A percentile compares a stretch with the other conserved stretches of the same genome.
Conservation (phyloP, 2,113 vertebrate species). For the Sorex araneus region DNA sequence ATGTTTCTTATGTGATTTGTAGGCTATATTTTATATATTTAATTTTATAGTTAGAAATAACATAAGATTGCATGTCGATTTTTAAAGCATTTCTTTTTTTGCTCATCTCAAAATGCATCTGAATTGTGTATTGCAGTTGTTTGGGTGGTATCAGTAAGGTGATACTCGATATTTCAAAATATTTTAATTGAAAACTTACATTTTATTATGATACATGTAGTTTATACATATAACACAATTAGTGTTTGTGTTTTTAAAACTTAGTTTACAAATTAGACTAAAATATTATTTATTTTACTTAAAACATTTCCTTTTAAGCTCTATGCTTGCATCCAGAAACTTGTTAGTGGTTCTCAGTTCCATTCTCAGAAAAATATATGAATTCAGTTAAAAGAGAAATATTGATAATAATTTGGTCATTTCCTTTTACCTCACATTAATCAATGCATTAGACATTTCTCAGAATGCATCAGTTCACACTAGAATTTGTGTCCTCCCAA, state of each 20-base stretch:
- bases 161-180: not conserved
- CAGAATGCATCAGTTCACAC: not conserved
- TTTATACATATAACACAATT: not conserved
- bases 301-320: too few relatives aligned
- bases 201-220: not conserved
- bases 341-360: not conserved
- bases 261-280: conserved; percentile 11
- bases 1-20: not conserved
- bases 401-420: not conserved
- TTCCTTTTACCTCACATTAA: not conserved
- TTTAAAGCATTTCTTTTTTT: not conserved
- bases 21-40: conserved; percentile 23
- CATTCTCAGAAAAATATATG: not conserved
- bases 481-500: not conserved
- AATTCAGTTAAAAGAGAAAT: not conserved
- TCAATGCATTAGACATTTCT: not conserved
- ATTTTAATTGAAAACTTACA: conserved; percentile 10
- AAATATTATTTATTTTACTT: not conserved
- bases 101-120: not conserved
- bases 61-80: not conserved
- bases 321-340: too few relatives aligned
- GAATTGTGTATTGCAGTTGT: not conserved
- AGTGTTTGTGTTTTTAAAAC: not conserved
- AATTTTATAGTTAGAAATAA: conserved; percentile 17
- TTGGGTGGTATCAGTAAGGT: not conserved